phyloP scores from a whole-genome alignment of 2,113 vertebrate genomes.

The Tichodroma muraria region DNA sequence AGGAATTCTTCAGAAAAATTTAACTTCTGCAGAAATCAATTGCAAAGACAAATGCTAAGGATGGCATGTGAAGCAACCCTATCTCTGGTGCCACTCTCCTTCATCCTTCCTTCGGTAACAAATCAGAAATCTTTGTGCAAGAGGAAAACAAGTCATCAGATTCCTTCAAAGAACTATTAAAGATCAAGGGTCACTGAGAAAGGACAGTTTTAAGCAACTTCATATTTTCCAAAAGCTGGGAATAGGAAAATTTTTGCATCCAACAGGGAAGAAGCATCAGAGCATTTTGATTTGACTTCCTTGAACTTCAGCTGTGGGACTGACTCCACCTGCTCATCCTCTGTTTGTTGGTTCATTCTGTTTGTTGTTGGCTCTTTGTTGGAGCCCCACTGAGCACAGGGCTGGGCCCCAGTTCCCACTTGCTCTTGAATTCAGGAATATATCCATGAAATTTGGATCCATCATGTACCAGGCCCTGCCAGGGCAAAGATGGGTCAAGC shows the following conservation, averaged over 20 bases:
- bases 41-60: background rate
- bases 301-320: background rate
- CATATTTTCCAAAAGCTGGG: background rate
- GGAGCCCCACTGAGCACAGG: background rate
- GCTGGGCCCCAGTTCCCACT: background rate
- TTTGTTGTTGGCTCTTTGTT: too few relatives aligned
- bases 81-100: background rate
- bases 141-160: background rate
- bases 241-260: background rate
- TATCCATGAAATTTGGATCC: background rate
- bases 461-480: fast-evolving
- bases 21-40: background rate
- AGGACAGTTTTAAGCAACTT: background rate
- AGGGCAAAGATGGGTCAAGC: background rate
- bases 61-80: background rate
- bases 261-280: background rate
- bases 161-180: background rate
- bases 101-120: background rate
- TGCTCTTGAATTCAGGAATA: background rate
- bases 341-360: fast-evolving
- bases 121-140: background rate
- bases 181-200: background rate
- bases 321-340: background rate
- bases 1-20: background rate
- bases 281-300: background rate